These are phyloP conservation scores for Yoshiicerus persimilis DNA, from an alignment of 1,140 invertebrate species.

Conservation along the genomic window DNA sequence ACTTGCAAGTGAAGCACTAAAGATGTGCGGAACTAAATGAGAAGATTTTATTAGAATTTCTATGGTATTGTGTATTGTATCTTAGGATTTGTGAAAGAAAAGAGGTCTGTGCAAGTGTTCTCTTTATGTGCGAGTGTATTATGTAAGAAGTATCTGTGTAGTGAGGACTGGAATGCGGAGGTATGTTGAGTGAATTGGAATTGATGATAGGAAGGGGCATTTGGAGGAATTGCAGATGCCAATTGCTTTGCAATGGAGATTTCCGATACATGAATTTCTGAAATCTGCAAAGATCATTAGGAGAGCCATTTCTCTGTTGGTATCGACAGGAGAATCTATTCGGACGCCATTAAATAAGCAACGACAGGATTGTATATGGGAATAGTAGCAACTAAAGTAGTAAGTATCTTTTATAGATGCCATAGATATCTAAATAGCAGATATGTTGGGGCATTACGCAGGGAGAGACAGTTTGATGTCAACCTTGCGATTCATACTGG, in stretches of 20 bases:
- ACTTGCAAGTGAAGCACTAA: too few species aligned
- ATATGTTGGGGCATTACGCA: not conserved
- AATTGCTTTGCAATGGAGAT: slow-evolving; percentile 2
- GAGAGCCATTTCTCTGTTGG: not conserved
- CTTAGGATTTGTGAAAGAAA: too few species aligned
- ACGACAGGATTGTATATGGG: not conserved
- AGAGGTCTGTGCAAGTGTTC: not conserved
- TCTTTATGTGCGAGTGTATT: too few species aligned
- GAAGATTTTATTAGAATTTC: too few species aligned
- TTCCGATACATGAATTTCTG: not conserved
- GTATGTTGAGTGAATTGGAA: not conserved
- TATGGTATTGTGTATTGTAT: too few species aligned
- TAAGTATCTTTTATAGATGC: not conserved
- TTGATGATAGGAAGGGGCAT: not conserved
- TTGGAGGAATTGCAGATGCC: not conserved
- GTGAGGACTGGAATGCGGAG: too few species aligned
- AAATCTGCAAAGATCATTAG: slow-evolving; percentile 10
- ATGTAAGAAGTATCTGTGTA: too few species aligned
- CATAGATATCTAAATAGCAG: too few species aligned
- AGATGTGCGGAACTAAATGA: too few species aligned
- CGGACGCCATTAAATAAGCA: not conserved
- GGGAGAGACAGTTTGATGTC: not conserved
- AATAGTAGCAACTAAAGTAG: not conserved
- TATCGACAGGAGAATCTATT: not conserved
- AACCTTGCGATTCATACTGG: not conserved